phyloP scores from a whole-genome alignment of 2,888 invertebrate species.

The Drosophila limbata region DNA sequence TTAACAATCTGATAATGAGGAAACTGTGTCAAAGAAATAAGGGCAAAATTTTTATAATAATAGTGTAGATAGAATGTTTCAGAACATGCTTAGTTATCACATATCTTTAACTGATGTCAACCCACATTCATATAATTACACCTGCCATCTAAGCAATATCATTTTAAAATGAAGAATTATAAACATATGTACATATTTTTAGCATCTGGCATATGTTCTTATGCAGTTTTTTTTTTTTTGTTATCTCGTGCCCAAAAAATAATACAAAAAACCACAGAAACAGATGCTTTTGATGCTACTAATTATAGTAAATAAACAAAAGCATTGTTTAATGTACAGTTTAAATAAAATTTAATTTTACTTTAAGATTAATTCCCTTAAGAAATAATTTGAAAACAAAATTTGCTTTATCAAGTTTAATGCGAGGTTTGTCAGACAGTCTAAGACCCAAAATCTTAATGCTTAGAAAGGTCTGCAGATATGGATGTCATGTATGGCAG shows the following conservation, averaged over 20 bases:
- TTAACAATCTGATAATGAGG: constrained; percentile 36
- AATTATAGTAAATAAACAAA: constrained; percentile 62
- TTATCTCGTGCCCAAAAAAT: constrained; percentile 26
- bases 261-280: constrained; percentile 39
- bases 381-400: neutral
- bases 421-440: constrained; percentile 8
- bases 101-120: constrained; percentile 26
- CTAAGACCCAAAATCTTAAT: constrained; percentile 2
- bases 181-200: constrained; percentile 62
- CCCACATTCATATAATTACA: constrained; percentile 27
- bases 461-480: constrained; percentile 9
- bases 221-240: constrained; percentile 28
- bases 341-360: constrained; percentile 30
- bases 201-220: constrained; percentile 43
- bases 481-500: constrained; percentile 3
- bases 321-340: constrained; percentile 42
- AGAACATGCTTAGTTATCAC: constrained; percentile 6
- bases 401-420: constrained; percentile 22
- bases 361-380: constrained; percentile 2
- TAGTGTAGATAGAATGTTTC: constrained; percentile 3
- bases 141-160: constrained; percentile 24
- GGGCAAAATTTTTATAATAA: constrained; percentile 27
- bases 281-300: constrained; percentile 59
- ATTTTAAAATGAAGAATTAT: constrained; percentile 18
- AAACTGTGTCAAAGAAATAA: constrained; percentile 46